phyloP scores from a whole-genome alignment of 2,113 vertebrate species.

The Sander vitreus region DNA sequence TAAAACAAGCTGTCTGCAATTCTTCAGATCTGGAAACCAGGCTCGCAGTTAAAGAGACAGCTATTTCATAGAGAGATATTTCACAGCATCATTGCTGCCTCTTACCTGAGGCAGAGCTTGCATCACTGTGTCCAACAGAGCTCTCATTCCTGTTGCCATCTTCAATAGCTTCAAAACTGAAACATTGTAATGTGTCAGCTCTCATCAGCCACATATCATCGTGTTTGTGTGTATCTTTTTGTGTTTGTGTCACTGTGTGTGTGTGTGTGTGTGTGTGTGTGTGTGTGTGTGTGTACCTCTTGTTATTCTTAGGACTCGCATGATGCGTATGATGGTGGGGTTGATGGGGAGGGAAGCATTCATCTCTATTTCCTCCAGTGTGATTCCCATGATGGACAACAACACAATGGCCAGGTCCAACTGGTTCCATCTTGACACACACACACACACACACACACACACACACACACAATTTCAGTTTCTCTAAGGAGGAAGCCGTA shows the following conservation, averaged over 20 bases:
- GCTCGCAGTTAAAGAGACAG: slow-evolving; percentile 36
- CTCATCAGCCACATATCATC: slow-evolving; percentile 35
- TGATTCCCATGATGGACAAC: slow-evolving; percentile 82
- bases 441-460: slow-evolving; percentile 21
- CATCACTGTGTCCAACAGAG: slow-evolving; percentile 96
- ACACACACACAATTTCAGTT: not conserved
- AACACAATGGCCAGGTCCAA: slow-evolving; percentile 81
- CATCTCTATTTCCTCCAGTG: slow-evolving; percentile 81
- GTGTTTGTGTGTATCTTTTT: not conserved
- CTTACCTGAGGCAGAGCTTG: slow-evolving; percentile 97
- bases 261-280: slow-evolving; percentile 26
- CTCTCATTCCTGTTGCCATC: slow-evolving; percentile 98
- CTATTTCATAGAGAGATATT: slow-evolving; percentile 20
- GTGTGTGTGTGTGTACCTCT: slow-evolving; percentile 64
- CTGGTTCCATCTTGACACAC: slow-evolving; percentile 79
- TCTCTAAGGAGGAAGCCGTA: not conserved
- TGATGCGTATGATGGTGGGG: slow-evolving; percentile 83
- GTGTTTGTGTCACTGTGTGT: slow-evolving; percentile 10
- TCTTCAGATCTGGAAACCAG: slow-evolving; percentile 57
- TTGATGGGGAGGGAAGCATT: slow-evolving; percentile 81
- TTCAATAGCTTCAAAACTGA: slow-evolving; percentile 96
- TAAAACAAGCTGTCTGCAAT: slow-evolving; percentile 61
- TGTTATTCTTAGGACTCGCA: slow-evolving; percentile 81
- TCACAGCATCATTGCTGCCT: slow-evolving; percentile 12
- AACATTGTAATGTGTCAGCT: slow-evolving; percentile 56